Evolutionary conservation across 2,797 vertebrate species (phyloP).

Genomic region (Astyanax mexicanus): DNA sequence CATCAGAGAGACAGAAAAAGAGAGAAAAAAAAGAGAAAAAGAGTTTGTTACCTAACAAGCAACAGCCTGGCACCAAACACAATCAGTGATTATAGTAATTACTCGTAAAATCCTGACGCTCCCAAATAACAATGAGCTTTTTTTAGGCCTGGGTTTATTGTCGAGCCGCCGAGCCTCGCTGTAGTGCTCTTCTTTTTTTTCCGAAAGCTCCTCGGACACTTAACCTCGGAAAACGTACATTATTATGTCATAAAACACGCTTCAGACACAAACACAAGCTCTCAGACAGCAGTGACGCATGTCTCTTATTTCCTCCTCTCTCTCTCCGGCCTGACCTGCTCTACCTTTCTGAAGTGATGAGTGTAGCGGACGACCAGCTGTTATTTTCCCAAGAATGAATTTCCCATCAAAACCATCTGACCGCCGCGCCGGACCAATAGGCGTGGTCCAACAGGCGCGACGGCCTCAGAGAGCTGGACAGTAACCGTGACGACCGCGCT

Average conservation of each 20-base stretch:
- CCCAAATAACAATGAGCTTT: not conserved
- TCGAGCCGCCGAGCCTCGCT: not conserved
- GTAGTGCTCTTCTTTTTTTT: slow-evolving; percentile 18
- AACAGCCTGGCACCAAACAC: not conserved
- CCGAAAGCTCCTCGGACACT: not conserved
- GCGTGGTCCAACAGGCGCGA: slow-evolving; percentile 21
- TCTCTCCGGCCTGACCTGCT: slow-evolving; percentile 23
- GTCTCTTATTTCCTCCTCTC: slow-evolving; percentile 28
- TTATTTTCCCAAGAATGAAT: slow-evolving; percentile 46
- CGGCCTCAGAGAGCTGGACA: slow-evolving; percentile 2
- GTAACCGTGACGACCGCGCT: slow-evolving; percentile 14
- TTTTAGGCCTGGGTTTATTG: slow-evolving; percentile 13
- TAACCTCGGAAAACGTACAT: slow-evolving; percentile 20
- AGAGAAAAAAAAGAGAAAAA: slow-evolving; percentile 1
- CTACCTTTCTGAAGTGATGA: slow-evolving; percentile 31
- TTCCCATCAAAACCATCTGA: slow-evolving; percentile 38
- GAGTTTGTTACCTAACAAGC: slow-evolving; percentile 11
- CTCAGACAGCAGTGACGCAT: slow-evolving; percentile 39
- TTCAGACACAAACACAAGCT: slow-evolving; percentile 40
- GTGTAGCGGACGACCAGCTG: slow-evolving; percentile 38
- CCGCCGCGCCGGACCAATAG: slow-evolving; percentile 37
- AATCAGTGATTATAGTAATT: slow-evolving; percentile 18
- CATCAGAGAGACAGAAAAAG: too few species aligned
- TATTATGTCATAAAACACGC: slow-evolving; percentile 38
- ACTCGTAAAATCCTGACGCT: not conserved